Evolutionary conservation across 2,888 invertebrate genomes (phyloP).

Genomic region (Eutolmus rufibarbis): DNA sequence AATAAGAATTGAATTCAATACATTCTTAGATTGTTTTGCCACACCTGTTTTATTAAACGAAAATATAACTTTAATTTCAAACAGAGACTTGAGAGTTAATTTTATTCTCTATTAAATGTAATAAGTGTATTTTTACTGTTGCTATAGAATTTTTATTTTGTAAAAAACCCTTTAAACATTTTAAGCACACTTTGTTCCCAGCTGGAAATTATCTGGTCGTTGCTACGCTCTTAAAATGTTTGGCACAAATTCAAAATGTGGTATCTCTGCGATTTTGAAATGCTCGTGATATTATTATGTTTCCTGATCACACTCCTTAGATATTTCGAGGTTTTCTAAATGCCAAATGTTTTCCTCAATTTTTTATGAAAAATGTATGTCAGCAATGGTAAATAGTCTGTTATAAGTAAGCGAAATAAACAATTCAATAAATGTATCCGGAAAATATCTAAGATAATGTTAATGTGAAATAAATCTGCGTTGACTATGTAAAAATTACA

Average conservation of each 20-base stretch:
- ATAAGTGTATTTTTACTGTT: not conserved
- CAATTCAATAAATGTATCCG: not conserved
- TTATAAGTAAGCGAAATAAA: not conserved
- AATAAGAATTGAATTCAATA: not conserved
- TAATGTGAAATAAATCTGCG: not conserved
- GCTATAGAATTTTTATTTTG: not conserved
- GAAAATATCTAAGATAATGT: not conserved
- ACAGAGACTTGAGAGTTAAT: no score
- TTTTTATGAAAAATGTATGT: not conserved
- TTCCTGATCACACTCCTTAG: not conserved
- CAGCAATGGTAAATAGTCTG: not conserved
- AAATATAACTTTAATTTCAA: no score
- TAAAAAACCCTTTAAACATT: not conserved
- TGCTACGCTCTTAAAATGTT: not conserved
- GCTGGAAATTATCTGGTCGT: not conserved
- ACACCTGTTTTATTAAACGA: no score
- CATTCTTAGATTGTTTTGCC: not conserved
- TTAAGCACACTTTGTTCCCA: not conserved
- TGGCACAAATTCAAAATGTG: not conserved
- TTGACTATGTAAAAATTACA: not conserved
- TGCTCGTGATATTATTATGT: not conserved
- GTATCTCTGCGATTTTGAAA: not conserved
- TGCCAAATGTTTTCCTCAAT: not conserved
- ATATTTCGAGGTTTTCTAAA: not conserved
- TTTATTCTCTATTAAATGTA: no score